Evolutionary conservation across 2,888 invertebrate species (phyloP).

Genomic region (Heteromyza rotundicornis): DNA sequence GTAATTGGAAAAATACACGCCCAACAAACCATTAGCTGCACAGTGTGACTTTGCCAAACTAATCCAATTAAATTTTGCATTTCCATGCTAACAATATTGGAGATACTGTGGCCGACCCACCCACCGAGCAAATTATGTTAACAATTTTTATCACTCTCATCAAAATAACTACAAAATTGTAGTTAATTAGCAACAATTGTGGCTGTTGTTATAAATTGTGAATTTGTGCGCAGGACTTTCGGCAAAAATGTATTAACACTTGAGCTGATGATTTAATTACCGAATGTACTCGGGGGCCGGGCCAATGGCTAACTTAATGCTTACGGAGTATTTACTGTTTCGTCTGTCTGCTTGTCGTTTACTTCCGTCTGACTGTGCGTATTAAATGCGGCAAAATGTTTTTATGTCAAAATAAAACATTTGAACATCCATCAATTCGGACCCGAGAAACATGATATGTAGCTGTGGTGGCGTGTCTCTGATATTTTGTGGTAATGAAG

Average conservation of each 20-base stretch:
- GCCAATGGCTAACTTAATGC: no score
- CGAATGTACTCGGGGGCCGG: no score
- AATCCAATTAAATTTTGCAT: conserved; percentile 19
- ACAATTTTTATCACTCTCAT: no score
- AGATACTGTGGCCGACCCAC: neutral
- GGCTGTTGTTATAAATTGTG: no score
- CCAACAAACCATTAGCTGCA: conserved; percentile 50
- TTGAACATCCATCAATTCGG: conserved; percentile 8
- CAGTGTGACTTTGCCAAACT: conserved; percentile 46
- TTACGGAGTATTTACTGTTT: no score
- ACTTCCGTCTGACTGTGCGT: neutral
- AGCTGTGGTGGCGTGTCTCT: neutral
- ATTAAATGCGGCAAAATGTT: neutral
- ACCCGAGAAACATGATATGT: neutral
- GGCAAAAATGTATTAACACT: no score
- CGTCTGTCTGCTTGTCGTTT: neutral
- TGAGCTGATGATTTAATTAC: no score
- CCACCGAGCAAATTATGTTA: conserved; percentile 29
- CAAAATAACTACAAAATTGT: no score
- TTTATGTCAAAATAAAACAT: conserved; percentile 3
- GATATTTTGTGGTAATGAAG: no score
- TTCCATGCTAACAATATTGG: conserved; percentile 33
- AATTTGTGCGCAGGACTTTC: no score
- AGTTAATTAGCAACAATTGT: no score
- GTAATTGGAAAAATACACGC: conserved; percentile 13